phyloP scores from a whole-genome alignment of 1,140 invertebrate species.

The Heliconius melpomene region DNA sequence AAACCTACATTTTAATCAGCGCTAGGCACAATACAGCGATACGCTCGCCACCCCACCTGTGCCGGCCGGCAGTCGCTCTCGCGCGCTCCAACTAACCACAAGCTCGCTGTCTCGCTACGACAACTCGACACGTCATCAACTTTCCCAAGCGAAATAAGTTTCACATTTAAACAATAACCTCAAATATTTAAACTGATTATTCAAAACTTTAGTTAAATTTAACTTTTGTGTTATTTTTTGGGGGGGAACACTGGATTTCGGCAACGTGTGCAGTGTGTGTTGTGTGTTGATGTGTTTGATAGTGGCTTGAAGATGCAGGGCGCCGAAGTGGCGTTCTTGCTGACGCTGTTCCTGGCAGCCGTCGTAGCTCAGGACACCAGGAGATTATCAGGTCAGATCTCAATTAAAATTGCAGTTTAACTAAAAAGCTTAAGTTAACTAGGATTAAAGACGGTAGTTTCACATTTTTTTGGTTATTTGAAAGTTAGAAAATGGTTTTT shows the following conservation, averaged over 20 bases:
- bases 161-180: slow-evolving; percentile 39
- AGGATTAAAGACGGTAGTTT: neutral
- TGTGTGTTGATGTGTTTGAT: slow-evolving; percentile 70
- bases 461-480: neutral
- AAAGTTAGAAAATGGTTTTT: neutral
- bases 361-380: slow-evolving; percentile 66
- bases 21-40: neutral
- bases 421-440: neutral
- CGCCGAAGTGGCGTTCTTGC: slow-evolving; percentile 73
- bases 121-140: slow-evolving; percentile 62
- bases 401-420: neutral
- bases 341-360: slow-evolving; percentile 58
- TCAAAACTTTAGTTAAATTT: neutral
- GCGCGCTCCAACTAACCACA: slow-evolving; percentile 45
- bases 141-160: slow-evolving; percentile 59
- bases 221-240: slow-evolving; percentile 13
- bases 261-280: slow-evolving; percentile 54
- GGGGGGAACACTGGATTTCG: slow-evolving; percentile 7
- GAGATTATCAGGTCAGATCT: slow-evolving; percentile 68
- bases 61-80: slow-evolving; percentile 54
- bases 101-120: slow-evolving; percentile 38
- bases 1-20: neutral
- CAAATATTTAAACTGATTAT: neutral
- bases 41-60: slow-evolving; percentile 42
- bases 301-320: slow-evolving; percentile 69